Evolutionary conservation across 2,797 vertebrate genomes (phyloP), one percentile per base, ranked within the genome.

Genomic region (Poecilia velifera): DNA sequence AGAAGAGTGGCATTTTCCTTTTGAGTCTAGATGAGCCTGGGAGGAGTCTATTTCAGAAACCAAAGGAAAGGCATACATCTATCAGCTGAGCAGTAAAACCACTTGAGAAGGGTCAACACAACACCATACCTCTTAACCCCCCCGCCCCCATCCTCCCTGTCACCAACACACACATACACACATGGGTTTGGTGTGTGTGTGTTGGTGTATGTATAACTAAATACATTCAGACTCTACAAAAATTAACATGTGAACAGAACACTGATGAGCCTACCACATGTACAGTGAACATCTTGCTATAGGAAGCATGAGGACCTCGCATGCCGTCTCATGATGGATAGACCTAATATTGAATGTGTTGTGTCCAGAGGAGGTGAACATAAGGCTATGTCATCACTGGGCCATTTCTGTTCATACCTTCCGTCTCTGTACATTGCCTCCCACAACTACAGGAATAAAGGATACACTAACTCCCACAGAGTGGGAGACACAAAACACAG

Each of bases 381-480:
- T 88, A 87, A 91, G 92, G 91, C 90, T 90, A 93, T 91, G 90
- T 93, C 93, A 93, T 93, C 92, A 94, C 87, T 79, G 87, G 84
- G 79, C 91, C 81, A 87, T 88, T 89, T 92, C 79, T 91, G 82
- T 87, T 88, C 88, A 91, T 92, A 88, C 80, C 88, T 89, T 92
- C 91, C 85, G 92, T 92, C 90, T 92, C 86, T 86, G 89, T 93
- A 88, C 90, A 92, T 91, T 93, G 84, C 88, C 87, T 86, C 85
- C 79, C 84, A 94, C 88, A 90, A 93, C 91, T 88, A 90, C 88
- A 80, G 82, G 80, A 85, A 92, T 74, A 79, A 76, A 76, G 87
- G 82, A 89, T 89, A 89, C 81, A 73, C 83, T 62, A 84, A 88
- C 88, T 91, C 88, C 90, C 84, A 87, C 91, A 87, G 79, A 88